Evolutionary conservation across 2,797 vertebrate genomes (phyloP).

Genomic region (Bradypodion pumilum): DNA sequence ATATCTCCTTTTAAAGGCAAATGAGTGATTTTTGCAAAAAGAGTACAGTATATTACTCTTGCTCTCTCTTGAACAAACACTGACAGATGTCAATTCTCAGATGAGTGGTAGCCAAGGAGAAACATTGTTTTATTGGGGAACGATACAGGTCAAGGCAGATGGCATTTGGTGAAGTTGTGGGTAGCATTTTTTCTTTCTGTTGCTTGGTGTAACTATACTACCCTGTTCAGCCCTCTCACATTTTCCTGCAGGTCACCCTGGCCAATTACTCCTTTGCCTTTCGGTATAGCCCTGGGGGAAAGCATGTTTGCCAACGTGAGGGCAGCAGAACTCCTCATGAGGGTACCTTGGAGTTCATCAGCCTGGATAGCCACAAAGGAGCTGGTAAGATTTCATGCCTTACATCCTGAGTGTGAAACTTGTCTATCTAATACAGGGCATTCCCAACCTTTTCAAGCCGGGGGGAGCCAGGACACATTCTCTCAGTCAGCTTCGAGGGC

Average conservation of each 20-base stretch:
- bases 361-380: constrained; percentile 89
- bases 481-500: no score
- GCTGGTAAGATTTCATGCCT: constrained; percentile 76
- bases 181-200: background rate
- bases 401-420: background rate
- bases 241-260: constrained; percentile 80
- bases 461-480: no score
- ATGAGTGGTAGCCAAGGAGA: background rate
- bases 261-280: constrained; percentile 87
- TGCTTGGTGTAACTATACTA: no score
- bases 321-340: constrained; percentile 86
- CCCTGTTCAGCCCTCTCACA: fast-evolving
- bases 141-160: background rate
- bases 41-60: background rate
- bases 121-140: background rate
- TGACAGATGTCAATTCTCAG: background rate
- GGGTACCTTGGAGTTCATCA: constrained; percentile 87
- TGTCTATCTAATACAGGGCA: no score
- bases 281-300: constrained; percentile 87
- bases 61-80: background rate
- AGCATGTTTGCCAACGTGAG: constrained; percentile 83
- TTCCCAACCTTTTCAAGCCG: no score
- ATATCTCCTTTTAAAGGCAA: background rate
- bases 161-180: background rate
- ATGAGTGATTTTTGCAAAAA: no score